Percentiles rank a stretch among this genome's conserved stretches.
Conservation (phyloP, 2,113 vertebrate genomes). For the Cichladusa arquata region DNA sequence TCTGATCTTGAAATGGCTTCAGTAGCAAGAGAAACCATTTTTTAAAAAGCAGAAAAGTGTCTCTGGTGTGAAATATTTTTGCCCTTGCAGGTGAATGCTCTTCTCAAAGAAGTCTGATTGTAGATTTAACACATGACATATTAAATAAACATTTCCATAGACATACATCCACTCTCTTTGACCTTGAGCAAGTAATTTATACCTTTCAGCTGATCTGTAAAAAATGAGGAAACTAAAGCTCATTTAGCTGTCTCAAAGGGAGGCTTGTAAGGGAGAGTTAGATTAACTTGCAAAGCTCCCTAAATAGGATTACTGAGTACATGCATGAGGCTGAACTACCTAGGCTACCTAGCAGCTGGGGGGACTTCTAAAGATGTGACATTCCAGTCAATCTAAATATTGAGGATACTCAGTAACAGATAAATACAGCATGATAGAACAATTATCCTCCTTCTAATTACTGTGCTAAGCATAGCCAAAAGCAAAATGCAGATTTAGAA, state of each 20-base stretch:
- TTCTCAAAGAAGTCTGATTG: not conserved
- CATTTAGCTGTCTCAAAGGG: conserved; percentile 19
- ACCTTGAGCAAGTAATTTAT: conserved; percentile 20
- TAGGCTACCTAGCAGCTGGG: not conserved
- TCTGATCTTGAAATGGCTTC: not conserved
- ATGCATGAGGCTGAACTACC: not conserved
- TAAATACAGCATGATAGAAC: not conserved
- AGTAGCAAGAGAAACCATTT: not conserved
- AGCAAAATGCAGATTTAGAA: not conserved
- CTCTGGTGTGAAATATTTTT: not conserved
- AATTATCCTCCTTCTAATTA: not conserved
- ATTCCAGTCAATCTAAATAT: not conserved
- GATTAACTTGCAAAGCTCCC: conserved; percentile 26
- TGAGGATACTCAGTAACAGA: not conserved
- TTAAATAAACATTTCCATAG: not conserved
- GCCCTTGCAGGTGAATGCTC: not conserved
- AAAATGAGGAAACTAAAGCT: conserved; percentile 23
- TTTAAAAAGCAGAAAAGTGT: not conserved
- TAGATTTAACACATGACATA: not conserved
- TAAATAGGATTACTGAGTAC: conserved; percentile 1
- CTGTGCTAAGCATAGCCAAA: not conserved
- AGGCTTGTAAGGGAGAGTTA: conserved; percentile 29
- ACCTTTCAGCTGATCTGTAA: not conserved
- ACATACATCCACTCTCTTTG: not conserved
- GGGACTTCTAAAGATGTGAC: not conserved